These are phyloP conservation scores for Cossypha niveicapilla DNA, from an alignment of 2,797 vertebrate species.

Conservation along the genomic window DNA sequence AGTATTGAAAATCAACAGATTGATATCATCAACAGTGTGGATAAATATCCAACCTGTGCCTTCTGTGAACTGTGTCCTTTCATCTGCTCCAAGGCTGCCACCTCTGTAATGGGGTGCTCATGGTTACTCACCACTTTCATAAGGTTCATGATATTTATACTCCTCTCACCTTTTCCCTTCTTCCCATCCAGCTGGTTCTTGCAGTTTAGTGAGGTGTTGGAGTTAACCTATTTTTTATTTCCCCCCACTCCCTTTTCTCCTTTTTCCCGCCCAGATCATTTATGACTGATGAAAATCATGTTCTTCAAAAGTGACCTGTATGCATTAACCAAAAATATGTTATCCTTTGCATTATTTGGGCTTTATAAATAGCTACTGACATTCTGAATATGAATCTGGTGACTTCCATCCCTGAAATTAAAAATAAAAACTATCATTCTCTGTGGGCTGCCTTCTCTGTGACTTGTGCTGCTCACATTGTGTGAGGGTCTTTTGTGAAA, in stretches of 20 bases:
- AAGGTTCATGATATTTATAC: background rate
- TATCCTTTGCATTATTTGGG: background rate
- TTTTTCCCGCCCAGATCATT: fast-evolving
- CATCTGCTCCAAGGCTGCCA: background rate
- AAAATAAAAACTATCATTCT: background rate
- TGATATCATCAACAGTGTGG: background rate
- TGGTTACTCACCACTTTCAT: background rate
- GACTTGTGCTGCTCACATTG: background rate
- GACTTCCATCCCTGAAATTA: background rate
- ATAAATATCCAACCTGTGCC: background rate
- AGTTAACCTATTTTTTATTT: background rate
- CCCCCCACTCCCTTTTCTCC: fast-evolving
- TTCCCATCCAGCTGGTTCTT: background rate
- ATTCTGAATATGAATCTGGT: background rate
- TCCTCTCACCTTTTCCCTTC: background rate
- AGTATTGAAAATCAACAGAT: no score
- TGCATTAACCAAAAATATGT: background rate
- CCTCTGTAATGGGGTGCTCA: background rate
- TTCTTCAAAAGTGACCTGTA: background rate
- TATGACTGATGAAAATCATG: background rate
- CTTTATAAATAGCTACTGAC: background rate
- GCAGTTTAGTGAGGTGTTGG: background rate
- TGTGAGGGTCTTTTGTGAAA: background rate
- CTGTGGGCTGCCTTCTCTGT: background rate
- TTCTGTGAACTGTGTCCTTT: background rate